Percentiles rank a stretch among this genome's conserved stretches.
phyloP scores from a whole-genome alignment of 1,140 invertebrate genomes.

The Heliothis virescens region DNA sequence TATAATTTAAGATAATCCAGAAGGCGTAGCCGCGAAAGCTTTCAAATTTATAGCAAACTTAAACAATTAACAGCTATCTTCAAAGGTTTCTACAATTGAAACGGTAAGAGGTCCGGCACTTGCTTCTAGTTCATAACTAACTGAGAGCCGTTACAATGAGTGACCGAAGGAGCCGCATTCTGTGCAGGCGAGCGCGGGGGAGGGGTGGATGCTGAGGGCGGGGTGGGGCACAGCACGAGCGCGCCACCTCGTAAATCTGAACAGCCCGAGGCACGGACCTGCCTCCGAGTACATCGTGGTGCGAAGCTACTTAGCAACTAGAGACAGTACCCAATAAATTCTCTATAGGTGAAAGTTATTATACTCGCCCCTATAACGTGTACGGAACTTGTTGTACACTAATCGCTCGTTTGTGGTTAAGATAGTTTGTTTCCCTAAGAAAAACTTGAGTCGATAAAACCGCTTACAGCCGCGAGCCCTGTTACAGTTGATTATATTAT shows the following conservation, averaged over 20 bases:
- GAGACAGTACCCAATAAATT: conserved; percentile 64
- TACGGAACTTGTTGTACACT: conserved; percentile 48
- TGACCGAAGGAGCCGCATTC: conserved; percentile 58
- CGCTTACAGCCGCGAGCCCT: conserved; percentile 22
- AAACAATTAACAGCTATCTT: conserved; percentile 61
- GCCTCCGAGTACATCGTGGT: conserved; percentile 54
- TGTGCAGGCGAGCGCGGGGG: conserved; percentile 37
- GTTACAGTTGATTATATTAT: conserved; percentile 5
- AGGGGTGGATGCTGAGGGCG: conserved; percentile 49
- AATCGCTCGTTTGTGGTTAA: conserved; percentile 52
- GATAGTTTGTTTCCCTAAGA: conserved; percentile 33
- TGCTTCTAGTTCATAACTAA: conserved; percentile 66
- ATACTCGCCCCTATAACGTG: conserved; percentile 48
- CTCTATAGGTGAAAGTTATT: conserved; percentile 58
- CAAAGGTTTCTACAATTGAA: conserved; percentile 60
- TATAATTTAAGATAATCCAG: conserved; percentile 44
- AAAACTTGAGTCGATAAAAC: conserved; percentile 27
- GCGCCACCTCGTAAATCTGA: conserved; percentile 70
- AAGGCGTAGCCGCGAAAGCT: conserved; percentile 40
- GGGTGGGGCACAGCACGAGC: conserved; percentile 61
- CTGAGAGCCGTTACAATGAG: conserved; percentile 63
- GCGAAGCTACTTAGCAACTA: conserved; percentile 60
- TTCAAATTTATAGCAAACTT: conserved; percentile 43
- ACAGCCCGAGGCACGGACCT: conserved; percentile 57
- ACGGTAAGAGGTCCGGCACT: conserved; percentile 57